A percentile compares a stretch with the other conserved stretches of the same genome.
These are phyloP conservation scores for Pherbina coryleti DNA, from an alignment of 2,888 invertebrate species.

Conservation along the genomic window DNA sequence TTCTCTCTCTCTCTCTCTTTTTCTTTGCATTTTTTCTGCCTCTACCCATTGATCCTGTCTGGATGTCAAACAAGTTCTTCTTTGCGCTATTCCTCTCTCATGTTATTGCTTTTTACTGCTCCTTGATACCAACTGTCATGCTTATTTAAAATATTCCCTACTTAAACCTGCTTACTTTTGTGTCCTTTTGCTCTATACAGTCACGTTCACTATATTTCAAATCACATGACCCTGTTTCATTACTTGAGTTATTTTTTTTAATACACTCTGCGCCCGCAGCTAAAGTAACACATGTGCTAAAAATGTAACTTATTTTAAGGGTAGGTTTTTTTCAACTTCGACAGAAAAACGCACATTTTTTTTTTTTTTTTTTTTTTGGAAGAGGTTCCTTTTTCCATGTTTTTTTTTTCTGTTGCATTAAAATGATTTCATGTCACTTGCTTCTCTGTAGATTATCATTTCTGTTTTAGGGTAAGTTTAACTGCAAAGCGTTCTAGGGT, in stretches of 20 bases:
- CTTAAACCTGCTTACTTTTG: neutral
- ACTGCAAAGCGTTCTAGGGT: too few species aligned
- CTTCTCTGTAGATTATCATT: too few species aligned
- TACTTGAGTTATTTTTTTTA: too few species aligned
- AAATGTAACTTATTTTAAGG: conserved; percentile 51
- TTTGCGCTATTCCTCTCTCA: neutral
- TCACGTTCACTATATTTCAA: neutral
- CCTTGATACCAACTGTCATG: conserved; percentile 11
- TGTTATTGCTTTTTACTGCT: neutral
- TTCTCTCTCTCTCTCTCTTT: conserved; percentile 32
- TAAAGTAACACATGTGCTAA: conserved; percentile 52
- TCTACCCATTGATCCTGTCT: neutral
- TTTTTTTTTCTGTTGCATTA: neutral
- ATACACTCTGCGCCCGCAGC: neutral
- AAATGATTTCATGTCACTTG: neutral
- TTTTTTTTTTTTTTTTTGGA: neutral
- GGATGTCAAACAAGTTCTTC: conserved; percentile 46
- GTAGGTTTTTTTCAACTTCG: conserved; percentile 53
- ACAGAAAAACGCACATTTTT: neutral
- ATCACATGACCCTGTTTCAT: conserved; percentile 7
- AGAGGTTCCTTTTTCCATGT: neutral
- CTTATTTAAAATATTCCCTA: neutral
- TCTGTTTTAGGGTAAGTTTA: too few species aligned
- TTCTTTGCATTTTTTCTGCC: neutral
- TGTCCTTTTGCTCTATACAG: too few species aligned